Evolutionary conservation across 2,113 vertebrate species (phyloP).

Genomic region (Corythoichthys intestinalis): DNA sequence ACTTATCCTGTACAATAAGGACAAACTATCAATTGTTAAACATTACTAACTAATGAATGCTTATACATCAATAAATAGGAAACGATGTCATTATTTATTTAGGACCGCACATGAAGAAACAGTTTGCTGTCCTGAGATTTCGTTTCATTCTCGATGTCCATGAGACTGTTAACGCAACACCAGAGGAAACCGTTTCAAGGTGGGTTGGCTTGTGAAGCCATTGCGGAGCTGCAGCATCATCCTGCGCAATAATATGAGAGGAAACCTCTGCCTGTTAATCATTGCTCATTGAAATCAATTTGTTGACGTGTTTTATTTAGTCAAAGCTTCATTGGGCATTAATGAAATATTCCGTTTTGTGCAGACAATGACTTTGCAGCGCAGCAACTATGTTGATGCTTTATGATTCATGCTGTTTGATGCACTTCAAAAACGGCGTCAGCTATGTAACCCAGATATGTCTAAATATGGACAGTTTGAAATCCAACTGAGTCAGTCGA

Average conservation of each 20-base stretch:
- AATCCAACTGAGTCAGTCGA: conserved; percentile 33
- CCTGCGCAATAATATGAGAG: conserved; percentile 84
- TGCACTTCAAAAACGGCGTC: conserved; percentile 17
- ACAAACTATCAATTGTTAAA: neutral
- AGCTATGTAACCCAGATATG: neutral
- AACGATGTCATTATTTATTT: neutral
- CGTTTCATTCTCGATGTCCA: conserved; percentile 14
- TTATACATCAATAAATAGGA: neutral
- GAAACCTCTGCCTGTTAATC: conserved; percentile 39
- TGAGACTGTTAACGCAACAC: conserved; percentile 35
- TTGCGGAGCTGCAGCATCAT: conserved; percentile 88
- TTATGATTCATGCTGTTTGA: conserved; percentile 24
- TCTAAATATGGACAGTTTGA: conserved; percentile 12
- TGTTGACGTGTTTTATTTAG: neutral
- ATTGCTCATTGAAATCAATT: neutral
- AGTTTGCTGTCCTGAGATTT: neutral
- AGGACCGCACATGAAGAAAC: neutral
- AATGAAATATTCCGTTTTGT: neutral
- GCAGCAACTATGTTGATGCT: neutral
- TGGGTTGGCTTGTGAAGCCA: conserved; percentile 83
- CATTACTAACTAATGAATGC: neutral
- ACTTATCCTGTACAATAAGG: neutral
- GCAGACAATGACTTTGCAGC: neutral
- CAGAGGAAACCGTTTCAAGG: conserved; percentile 76
- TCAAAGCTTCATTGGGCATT: neutral